phyloP scores from a whole-genome alignment of 2,888 invertebrate genomes.

The Pristionchus arcanus region DNA sequence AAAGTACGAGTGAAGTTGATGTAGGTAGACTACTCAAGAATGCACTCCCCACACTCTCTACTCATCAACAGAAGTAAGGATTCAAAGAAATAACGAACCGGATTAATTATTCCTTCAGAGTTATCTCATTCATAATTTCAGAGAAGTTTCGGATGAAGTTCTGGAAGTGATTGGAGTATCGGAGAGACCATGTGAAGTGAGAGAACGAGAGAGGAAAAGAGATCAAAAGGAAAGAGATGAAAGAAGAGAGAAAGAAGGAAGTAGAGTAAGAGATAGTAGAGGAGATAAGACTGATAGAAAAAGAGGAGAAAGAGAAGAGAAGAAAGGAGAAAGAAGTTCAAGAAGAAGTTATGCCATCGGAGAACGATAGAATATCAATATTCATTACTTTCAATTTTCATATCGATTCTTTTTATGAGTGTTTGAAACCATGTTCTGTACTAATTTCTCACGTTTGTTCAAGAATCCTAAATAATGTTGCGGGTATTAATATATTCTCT shows the following conservation, averaged over 20 bases:
- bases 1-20: conserved; percentile 14
- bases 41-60: conserved; percentile 61
- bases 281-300: background rate
- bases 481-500: background rate
- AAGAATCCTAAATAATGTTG: background rate
- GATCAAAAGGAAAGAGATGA: conserved; percentile 54
- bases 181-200: conserved; percentile 52
- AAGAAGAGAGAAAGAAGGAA: conserved; percentile 48
- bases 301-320: conserved; percentile 18
- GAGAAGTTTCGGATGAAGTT: conserved; percentile 37
- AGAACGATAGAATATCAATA: background rate
- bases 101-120: background rate
- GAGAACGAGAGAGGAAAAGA: conserved; percentile 51
- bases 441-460: background rate
- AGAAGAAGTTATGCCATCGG: conserved; percentile 51
- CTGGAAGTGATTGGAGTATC: conserved; percentile 39
- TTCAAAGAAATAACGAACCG: background rate
- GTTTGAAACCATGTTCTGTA: background rate
- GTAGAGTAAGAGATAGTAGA: conserved; percentile 55
- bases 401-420: background rate
- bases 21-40: conserved; percentile 56
- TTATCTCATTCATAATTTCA: background rate
- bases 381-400: background rate
- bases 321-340: background rate
- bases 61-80: conserved; percentile 62